Conservation (phyloP, 2,113 vertebrate species). For the Podarcis raffonei region DNA sequence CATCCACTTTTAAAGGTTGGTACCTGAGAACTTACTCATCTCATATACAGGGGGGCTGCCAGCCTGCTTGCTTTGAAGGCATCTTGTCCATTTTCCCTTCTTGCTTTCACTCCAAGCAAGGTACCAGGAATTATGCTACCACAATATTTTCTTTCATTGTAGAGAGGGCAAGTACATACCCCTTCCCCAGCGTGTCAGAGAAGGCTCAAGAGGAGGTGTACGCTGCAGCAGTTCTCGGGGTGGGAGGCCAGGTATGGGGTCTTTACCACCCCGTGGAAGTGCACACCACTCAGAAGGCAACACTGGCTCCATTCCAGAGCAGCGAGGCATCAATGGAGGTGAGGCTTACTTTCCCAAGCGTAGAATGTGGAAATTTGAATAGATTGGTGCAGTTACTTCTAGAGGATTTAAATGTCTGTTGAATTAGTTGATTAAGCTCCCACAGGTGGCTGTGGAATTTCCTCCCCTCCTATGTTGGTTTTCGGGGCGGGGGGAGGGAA, state of each 20-base stretch:
- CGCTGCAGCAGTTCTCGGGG: constrained; percentile 70
- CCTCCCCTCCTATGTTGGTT: background rate
- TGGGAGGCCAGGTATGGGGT: constrained; percentile 68
- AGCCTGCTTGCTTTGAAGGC: too few species aligned
- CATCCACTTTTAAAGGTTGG: too few species aligned
- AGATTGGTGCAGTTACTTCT: background rate
- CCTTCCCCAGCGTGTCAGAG: constrained; percentile 87
- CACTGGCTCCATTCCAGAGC: constrained; percentile 70
- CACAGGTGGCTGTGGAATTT: background rate
- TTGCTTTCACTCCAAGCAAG: background rate
- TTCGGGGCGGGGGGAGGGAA: too few species aligned
- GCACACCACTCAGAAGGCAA: constrained; percentile 84
- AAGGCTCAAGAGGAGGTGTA: constrained; percentile 75
- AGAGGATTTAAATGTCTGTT: background rate
- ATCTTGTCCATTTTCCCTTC: background rate
- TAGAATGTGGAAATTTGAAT: background rate
- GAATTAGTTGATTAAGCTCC: background rate
- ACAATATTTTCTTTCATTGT: constrained; percentile 11
- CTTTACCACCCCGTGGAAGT: constrained; percentile 66
- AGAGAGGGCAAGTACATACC: constrained; percentile 91
- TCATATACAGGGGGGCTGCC: background rate
- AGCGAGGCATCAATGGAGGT: constrained; percentile 77
- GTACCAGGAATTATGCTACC: background rate
- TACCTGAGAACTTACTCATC: background rate
- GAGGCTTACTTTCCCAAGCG: background rate